Percentiles rank a stretch among this genome's conserved stretches.
These are phyloP conservation scores for Numenius arquata DNA, from an alignment of 2,113 vertebrate genomes.

Conservation along the genomic window DNA sequence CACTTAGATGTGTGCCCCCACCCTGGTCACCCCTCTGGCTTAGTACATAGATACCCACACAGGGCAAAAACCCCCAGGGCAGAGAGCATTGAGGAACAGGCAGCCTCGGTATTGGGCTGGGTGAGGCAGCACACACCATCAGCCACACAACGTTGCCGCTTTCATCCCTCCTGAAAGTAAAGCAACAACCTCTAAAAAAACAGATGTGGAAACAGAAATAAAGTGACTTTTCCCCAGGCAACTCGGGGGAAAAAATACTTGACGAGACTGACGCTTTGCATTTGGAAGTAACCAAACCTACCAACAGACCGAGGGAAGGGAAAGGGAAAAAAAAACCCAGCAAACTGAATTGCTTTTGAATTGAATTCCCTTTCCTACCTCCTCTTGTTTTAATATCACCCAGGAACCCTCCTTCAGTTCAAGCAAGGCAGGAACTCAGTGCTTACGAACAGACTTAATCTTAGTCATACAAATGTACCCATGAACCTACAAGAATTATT, in stretches of 20 bases:
- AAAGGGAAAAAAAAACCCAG: no score
- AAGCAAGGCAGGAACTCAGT: neutral
- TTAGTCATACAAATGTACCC: neutral
- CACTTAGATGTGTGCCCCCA: no score
- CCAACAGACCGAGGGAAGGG: no score
- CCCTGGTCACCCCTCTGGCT: neutral
- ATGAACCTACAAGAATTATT: neutral
- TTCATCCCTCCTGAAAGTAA: neutral
- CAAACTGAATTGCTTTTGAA: neutral
- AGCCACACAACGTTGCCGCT: neutral
- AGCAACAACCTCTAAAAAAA: neutral
- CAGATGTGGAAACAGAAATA: neutral
- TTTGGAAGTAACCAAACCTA: neutral
- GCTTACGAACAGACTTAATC: neutral
- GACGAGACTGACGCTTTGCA: neutral
- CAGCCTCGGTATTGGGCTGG: neutral
- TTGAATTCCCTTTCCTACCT: neutral
- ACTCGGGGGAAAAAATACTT: neutral
- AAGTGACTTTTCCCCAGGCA: neutral
- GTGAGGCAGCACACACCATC: neutral
- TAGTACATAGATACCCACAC: rapidly evolving
- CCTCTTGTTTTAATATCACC: neutral
- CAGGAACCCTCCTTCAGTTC: neutral
- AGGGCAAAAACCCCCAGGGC: rapidly evolving
- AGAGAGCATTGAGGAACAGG: no score